A percentile compares a stretch with the other conserved stretches of the same genome.
phyloP scores from a whole-genome alignment of 1,140 invertebrate species.

The Ylistrum balloti region DNA sequence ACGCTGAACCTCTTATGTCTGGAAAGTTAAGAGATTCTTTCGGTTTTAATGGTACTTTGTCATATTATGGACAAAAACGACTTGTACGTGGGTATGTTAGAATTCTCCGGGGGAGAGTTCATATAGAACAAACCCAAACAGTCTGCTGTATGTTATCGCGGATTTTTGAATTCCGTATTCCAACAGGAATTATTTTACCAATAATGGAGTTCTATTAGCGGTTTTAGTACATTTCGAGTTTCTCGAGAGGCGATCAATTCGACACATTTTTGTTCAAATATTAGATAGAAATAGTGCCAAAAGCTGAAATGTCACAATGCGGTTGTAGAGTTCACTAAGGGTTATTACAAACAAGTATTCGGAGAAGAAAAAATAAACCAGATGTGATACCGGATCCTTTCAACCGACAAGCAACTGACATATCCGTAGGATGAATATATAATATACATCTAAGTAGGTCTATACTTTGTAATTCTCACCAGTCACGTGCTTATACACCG shows the following conservation, averaged over 20 bases:
- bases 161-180: neutral
- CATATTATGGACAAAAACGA: neutral
- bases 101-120: neutral
- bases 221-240: neutral
- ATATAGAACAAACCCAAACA: neutral
- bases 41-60: neutral
- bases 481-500: too few species aligned
- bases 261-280: neutral
- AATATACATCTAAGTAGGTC: too few species aligned
- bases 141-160: neutral
- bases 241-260: too few species aligned
- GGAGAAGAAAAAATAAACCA: too few species aligned
- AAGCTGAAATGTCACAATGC: too few species aligned
- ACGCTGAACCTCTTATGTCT: neutral
- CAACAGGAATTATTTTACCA: neutral
- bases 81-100: neutral
- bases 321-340: too few species aligned
- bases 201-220: neutral
- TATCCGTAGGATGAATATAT: too few species aligned
- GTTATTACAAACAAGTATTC: too few species aligned
- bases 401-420: too few species aligned
- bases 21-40: neutral
- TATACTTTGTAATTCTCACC: too few species aligned
- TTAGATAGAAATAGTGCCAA: neutral
- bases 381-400: too few species aligned